Base-by-base conservation (phyloP, 2,888 invertebrate genomes). In the Calliphora vomitoria region DNA sequence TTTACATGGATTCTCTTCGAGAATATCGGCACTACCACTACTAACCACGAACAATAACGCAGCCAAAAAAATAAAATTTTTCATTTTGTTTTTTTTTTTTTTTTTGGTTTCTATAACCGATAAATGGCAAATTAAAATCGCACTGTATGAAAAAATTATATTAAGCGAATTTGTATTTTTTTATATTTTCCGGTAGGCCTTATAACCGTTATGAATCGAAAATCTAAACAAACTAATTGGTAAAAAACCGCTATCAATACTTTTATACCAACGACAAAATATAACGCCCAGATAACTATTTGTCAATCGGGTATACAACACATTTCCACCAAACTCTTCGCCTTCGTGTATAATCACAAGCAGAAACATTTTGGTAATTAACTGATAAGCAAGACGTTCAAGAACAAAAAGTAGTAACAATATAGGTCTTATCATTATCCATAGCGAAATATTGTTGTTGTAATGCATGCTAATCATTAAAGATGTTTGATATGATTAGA, bases 221-320 rank as follows among this genome's bases (percentile, higher is more conserved):
- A 41, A 55, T 50, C 62, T 58, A 31, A 76, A 71, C 44, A 90
- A 68, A 92, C 90, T 92, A 90, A 92, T 89, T 90, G 81, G 10
- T 82, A 75, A 79, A 88, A 75, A 87, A 55, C 74, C 85, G 55
- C 50, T 8, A 3, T 41, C 38, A 82, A 75, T 87, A 87, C 90
- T 91, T 92, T 90, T 92, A 92, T 92, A 91, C 55, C 68, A 69
- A 72, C 15, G 20, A n/a, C 50, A 62, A n/a, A 41, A 10, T 68
- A 35, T 41, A 66, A 38, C 8, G 2, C 13, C n/a, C 13, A 47
- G 4, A 13, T 60, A 75, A 68, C 38, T 50, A 69, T 38, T 62
- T 82, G 44, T 25, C 69, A 82, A 53, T 69, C 31, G 31, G 35
- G 31, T 58, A 38, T 15, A 41, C 47, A 68, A 47, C 13, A 38